Evolutionary conservation across 2,888 invertebrate species (phyloP).

Genomic region (Pachymerium ferrugineum): DNA sequence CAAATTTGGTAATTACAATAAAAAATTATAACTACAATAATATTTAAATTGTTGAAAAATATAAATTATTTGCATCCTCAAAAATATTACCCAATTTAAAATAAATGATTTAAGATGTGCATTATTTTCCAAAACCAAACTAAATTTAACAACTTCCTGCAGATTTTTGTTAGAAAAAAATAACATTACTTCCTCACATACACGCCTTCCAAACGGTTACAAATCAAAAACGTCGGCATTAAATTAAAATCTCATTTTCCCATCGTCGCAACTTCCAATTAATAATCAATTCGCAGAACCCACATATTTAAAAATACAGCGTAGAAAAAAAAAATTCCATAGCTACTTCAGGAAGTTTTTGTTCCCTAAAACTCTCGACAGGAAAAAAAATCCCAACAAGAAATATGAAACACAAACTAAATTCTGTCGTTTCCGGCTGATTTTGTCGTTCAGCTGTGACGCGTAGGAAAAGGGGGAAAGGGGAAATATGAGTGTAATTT

Average conservation of each 20-base stretch:
- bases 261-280: neutral
- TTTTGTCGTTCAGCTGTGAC: slow-evolving; percentile 8
- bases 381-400: slow-evolving; percentile 3
- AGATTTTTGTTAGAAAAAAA: neutral
- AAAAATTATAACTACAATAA: too few relatives aligned
- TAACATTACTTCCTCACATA: neutral
- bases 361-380: too few relatives aligned
- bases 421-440: slow-evolving; percentile 6
- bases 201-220: neutral
- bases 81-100: neutral
- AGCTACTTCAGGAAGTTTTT: too few relatives aligned
- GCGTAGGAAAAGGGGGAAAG: slow-evolving; percentile 7
- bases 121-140: too few relatives aligned
- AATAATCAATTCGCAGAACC: neutral
- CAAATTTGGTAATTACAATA: too few relatives aligned
- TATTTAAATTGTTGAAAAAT: too few relatives aligned
- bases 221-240: neutral
- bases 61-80: too few relatives aligned
- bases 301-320: neutral
- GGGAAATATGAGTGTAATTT: slow-evolving; percentile 13
- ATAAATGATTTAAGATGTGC: too few relatives aligned
- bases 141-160: neutral
- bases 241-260: neutral
- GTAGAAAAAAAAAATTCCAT: neutral
- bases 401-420: slow-evolving; percentile 13